Percentiles rank a stretch among this genome's conserved stretches.
These are phyloP conservation scores for Perca fluviatilis DNA, from an alignment of 2,113 vertebrate species.

Conservation along the genomic window DNA sequence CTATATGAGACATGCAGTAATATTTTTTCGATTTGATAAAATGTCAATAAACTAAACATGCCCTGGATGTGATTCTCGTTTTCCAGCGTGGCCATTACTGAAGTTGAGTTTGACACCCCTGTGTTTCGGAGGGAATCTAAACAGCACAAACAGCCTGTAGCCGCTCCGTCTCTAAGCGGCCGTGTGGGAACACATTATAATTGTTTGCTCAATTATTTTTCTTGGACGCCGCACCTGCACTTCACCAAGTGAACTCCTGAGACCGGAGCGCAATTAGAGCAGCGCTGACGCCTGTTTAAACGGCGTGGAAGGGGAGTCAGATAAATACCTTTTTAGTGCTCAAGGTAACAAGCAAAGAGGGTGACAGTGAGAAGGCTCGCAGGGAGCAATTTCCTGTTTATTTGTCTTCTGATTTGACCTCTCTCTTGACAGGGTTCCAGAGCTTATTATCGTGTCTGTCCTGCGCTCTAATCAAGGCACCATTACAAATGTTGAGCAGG, in stretches of 20 bases:
- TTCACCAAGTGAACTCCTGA: conserved; percentile 72
- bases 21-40: too few relatives aligned
- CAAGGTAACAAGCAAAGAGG: conserved; percentile 79
- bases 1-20: too few relatives aligned
- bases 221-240: conserved; percentile 82
- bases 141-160: conserved; percentile 12
- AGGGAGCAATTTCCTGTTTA: conserved; percentile 84
- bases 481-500: conserved; percentile 78
- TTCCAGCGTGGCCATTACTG: too few relatives aligned
- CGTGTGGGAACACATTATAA: conserved; percentile 74
- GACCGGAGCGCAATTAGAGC: conserved; percentile 75
- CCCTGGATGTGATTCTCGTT: too few relatives aligned
- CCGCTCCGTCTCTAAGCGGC: conserved; percentile 28
- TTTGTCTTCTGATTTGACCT: conserved; percentile 84
- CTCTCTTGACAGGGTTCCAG: conserved; percentile 80
- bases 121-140: too few relatives aligned
- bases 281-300: conserved; percentile 65
- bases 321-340: conserved; percentile 85
- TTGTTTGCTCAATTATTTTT: conserved; percentile 86
- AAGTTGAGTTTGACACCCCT: too few relatives aligned
- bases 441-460: conserved; percentile 77
- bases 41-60: too few relatives aligned
- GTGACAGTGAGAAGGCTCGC: conserved; percentile 79
- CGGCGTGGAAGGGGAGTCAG: conserved; percentile 58
- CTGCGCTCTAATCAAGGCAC: conserved; percentile 74